These are phyloP conservation scores for Trichopoda pennipes DNA, from an alignment of 2,888 invertebrate genomes.

Conservation along the genomic window DNA sequence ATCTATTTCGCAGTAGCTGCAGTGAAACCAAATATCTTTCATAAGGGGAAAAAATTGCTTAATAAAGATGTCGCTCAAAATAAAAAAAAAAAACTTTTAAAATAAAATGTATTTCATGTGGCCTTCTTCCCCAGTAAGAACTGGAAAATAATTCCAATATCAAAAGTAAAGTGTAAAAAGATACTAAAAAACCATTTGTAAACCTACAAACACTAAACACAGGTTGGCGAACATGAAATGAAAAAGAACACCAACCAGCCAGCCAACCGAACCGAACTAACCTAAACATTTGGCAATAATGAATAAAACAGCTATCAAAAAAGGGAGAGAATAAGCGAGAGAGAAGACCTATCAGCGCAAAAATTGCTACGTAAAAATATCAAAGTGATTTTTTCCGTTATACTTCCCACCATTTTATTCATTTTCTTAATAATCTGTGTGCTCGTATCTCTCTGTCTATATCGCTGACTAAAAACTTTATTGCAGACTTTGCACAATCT, in stretches of 20 bases:
- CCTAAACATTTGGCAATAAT: slow-evolving; percentile 48
- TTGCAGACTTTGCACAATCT: slow-evolving; percentile 64
- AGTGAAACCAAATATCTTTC: no score
- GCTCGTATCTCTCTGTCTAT: slow-evolving; percentile 8
- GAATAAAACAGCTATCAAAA: slow-evolving; percentile 13
- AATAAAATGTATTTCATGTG: not conserved
- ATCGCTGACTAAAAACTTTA: slow-evolving; percentile 29
- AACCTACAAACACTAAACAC: slow-evolving; percentile 66
- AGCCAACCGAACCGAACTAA: slow-evolving; percentile 50
- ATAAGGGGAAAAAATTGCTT: no score
- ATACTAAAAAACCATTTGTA: slow-evolving; percentile 28
- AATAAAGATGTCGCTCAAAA: no score
- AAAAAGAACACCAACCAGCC: slow-evolving; percentile 62
- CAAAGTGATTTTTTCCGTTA: slow-evolving; percentile 60
- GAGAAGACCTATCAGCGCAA: slow-evolving; percentile 30
- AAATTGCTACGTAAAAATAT: slow-evolving; percentile 18
- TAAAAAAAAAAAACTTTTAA: no score
- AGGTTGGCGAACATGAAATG: slow-evolving; percentile 50
- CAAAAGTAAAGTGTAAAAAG: slow-evolving; percentile 40
- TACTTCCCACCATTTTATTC: slow-evolving; percentile 63
- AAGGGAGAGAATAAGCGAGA: slow-evolving; percentile 20
- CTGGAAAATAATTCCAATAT: slow-evolving; percentile 52
- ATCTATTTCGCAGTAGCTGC: no score
- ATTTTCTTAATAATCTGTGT: slow-evolving; percentile 53
- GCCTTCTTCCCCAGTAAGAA: slow-evolving; percentile 58